A percentile compares a stretch with the other conserved stretches of the same genome.
Evolutionary conservation across 2,888 invertebrate species (phyloP).

Genomic region (Tenthredo livida): DNA sequence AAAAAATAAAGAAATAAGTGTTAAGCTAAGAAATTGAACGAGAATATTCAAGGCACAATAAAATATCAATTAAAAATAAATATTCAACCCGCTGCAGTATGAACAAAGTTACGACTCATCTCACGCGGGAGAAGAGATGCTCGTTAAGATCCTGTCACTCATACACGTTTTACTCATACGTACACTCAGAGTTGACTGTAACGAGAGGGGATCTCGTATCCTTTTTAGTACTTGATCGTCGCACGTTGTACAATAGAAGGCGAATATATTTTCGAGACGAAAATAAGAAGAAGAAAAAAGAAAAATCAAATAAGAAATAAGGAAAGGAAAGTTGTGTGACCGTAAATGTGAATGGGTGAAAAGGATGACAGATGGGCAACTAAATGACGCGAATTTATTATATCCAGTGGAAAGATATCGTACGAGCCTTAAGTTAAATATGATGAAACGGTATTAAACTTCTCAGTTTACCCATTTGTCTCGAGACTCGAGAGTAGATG

Average conservation of each 20-base stretch:
- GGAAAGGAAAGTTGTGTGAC: not conserved
- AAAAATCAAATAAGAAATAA: not conserved
- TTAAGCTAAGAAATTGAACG: not conserved
- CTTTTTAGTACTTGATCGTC: not conserved
- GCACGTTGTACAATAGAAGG: not conserved
- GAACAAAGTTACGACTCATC: constrained; percentile 62
- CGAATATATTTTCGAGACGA: not conserved
- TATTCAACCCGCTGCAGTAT: constrained; percentile 29
- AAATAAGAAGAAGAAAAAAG: not conserved
- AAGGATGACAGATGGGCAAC: not conserved
- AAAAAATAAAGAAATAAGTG: not conserved
- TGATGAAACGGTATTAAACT: constrained; percentile 21
- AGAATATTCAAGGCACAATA: constrained; percentile 31
- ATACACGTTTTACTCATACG: constrained; percentile 55
- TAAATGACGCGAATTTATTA: constrained; percentile 20
- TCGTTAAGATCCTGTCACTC: constrained; percentile 77
- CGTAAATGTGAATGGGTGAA: not conserved
- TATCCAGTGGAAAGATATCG: not conserved
- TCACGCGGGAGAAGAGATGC: constrained; percentile 67
- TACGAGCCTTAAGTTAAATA: not conserved
- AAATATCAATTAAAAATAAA: constrained; percentile 52
- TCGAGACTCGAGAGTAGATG: not conserved
- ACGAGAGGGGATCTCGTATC: not conserved
- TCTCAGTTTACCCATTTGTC: constrained; percentile 7
- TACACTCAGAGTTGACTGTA: constrained; percentile 9